A percentile compares a stretch with the other conserved stretches of the same genome.
phyloP scores from a whole-genome alignment of 92 coral and sea anemone genomes.

The Zoanthus sansibaricus region DNA sequence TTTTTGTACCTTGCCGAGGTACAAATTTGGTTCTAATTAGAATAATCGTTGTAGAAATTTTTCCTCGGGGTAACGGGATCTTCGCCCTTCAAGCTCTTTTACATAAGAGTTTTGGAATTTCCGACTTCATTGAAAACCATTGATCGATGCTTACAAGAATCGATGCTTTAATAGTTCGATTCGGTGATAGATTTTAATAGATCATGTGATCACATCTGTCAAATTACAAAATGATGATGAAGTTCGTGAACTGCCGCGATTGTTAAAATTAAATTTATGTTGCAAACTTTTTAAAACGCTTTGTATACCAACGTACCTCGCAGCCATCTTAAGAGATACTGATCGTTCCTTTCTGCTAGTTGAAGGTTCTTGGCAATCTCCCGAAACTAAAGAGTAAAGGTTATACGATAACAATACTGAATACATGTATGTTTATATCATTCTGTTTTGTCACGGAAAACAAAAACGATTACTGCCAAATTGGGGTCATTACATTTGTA shows the following conservation, averaged over 20 bases:
- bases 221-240: background rate
- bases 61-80: too few relatives aligned
- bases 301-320: conserved; percentile 62
- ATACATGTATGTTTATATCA: background rate
- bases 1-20: too few relatives aligned
- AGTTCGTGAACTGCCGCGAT: background rate
- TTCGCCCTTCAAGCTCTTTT: too few relatives aligned
- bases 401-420: background rate
- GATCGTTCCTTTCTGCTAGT: conserved; percentile 71
- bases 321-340: conserved; percentile 81
- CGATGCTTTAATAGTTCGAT: background rate
- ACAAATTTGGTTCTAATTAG: too few relatives aligned
- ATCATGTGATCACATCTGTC: background rate
- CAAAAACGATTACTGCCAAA: too few relatives aligned
- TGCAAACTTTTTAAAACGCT: background rate
- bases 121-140: background rate
- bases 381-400: conserved; percentile 56
- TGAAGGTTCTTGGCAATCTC: conserved; percentile 62
- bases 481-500: too few relatives aligned
- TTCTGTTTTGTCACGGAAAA: too few relatives aligned
- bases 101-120: too few relatives aligned
- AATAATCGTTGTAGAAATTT: too few relatives aligned
- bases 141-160: background rate
- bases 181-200: background rate
- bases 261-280: background rate